Base-by-base conservation (phyloP, 2,888 invertebrate genomes). In the Drosophila kokeensis region DNA sequence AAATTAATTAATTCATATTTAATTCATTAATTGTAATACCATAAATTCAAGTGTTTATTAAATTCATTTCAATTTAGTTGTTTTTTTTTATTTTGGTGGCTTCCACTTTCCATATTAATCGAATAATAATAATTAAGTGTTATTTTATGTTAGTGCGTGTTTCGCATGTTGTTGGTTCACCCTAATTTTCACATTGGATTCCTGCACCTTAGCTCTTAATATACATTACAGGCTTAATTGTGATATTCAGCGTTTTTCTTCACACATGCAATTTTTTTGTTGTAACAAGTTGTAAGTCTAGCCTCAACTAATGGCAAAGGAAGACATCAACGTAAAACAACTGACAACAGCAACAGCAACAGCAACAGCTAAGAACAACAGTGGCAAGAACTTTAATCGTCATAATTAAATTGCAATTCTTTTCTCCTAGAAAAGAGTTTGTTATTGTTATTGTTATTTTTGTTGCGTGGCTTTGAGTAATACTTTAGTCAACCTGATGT, bases 331-430 rank as follows among this genome's bases (percentile, higher is more conserved):
- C 24, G n/a, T 10, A 15, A 42, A 42, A 0, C n/a, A 62, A 21
- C 32, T 34, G n/a, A n/a, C n/a, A 42, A 40, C n/a, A 15, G 21
- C 50, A 50, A n/a, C 55, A 49, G 10, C 32, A 57, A 29, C 62
- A 59, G 3, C 45, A n/a, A 18, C 62, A 63, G 13, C 27, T 3
- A 57, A 42, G 27, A 64, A 30, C 34, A 40, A 21, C 58, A 38
- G n/a, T 48, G 15, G 49, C 52, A 67, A 30, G 70, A 55, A 67
- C 49, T 68, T 70, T 57, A 79, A 78, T 81, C 79, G 76, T 69
- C 55, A 79, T 79, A 86, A 90, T 91, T 90, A 90, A 90, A 90
- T 84, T 82, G 88, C 80, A 90, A 86, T 90, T 90, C 81, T 90
- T 90, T 82, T 88, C 90, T 89, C 90, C 81, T 90, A 38, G 45